Base-by-base conservation (phyloP, 2,797 vertebrate genomes). In the Takifugu rubripes region DNA sequence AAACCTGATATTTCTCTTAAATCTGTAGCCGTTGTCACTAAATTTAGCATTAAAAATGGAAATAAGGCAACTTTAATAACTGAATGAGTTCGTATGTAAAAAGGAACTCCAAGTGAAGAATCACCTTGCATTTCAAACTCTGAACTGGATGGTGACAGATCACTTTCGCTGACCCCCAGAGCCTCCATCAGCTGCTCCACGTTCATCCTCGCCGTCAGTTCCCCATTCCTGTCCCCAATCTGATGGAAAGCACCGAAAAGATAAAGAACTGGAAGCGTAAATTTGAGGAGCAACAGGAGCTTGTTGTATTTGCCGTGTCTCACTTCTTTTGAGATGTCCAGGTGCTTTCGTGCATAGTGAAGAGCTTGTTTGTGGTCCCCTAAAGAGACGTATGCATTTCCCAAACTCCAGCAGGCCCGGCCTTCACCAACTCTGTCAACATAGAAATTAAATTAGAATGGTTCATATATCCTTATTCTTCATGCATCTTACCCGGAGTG, bases 321-420 rank as follows among this genome's bases (percentile, higher is more conserved):
- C 75, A 98, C 97, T 92, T 98, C 96, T 81, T 86, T 92, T 14
- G 96, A 99, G 81, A 99, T 98, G 52, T 96, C 93, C 56, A 97
- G 90, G 71, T 99, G 97, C 61, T 93, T 98, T 61, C 92, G 89
- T 54, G 94, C 93, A 3, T 95, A 98, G 68, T 92, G 92, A 63
- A 98, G 87, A 36, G 95, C 97, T 84, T 95, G 94, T 1, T 93
- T 93, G 0, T 95, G 94, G 78, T 94, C 95, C 59, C 91, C 93
- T 75, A 97, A 90, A 44, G 95, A 96, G 65, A 95, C 87, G 0
- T 96, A 97, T 24, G 94, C 95, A 24, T 98, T 99, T 59, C 95
- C 95, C 5, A 99, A 87, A 72, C 97, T 99, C 97, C 97, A 99
- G 85, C 95, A 98, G 0, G 97, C 97, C 49, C 96, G 93, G 25